phyloP scores from a whole-genome alignment of 2,888 invertebrate genomes.

The Sepioteuthis lessoniana region DNA sequence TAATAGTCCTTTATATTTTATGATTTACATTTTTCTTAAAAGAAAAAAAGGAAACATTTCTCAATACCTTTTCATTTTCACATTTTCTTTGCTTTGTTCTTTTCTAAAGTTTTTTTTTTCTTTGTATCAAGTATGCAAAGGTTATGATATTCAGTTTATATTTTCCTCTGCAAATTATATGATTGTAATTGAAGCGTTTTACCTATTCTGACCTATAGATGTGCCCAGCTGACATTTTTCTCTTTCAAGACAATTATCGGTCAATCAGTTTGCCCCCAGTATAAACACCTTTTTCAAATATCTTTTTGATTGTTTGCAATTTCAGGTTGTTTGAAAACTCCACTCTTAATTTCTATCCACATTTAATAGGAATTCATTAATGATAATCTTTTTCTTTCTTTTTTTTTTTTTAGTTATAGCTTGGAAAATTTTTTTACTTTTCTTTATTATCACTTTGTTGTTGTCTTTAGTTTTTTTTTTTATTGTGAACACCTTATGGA shows the following conservation, averaged over 20 bases:
- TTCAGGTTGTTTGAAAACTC: neutral
- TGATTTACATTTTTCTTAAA: neutral
- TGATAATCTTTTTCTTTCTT: neutral
- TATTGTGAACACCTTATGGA: too few species aligned
- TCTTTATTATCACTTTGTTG: too few species aligned
- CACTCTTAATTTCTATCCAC: neutral
- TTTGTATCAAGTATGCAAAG: neutral
- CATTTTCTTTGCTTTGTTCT: too few species aligned
- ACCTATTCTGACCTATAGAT: slow-evolving; percentile 13
- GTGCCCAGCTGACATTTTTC: slow-evolving; percentile 33
- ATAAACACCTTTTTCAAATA: neutral
- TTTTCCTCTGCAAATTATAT: neutral
- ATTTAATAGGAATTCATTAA: neutral
- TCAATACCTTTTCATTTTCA: too few species aligned
- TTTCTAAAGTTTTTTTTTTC: neutral
- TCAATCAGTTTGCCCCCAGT: neutral
- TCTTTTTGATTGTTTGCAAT: neutral
- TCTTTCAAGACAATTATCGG: neutral
- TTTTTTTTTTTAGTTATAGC: neutral
- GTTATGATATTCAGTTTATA: slow-evolving; percentile 33
- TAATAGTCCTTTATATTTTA: neutral
- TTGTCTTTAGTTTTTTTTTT: too few species aligned
- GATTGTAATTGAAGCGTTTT: neutral
- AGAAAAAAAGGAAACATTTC: neutral
- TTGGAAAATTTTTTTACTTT: too few species aligned